Percentiles rank a stretch among this genome's conserved stretches.
Evolutionary conservation across 2,113 vertebrate species (phyloP).

Genomic region (Oreocharis arfaki): DNA sequence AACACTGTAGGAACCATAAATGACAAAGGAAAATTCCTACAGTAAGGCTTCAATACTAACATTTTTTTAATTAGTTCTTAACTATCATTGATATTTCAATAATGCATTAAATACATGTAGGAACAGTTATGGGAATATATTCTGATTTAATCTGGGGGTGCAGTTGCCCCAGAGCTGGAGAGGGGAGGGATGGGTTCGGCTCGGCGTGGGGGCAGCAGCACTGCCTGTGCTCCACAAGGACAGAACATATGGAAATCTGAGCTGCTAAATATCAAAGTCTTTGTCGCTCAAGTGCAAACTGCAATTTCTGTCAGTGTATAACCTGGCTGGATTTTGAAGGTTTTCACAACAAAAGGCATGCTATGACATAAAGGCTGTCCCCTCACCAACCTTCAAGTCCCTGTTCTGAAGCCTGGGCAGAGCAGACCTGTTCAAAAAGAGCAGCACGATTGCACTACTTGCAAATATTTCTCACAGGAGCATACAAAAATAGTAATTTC

Average conservation of each 20-base stretch:
- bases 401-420: constrained; percentile 9
- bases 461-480: constrained; percentile 25
- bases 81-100: background rate
- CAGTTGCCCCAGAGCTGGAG: background rate
- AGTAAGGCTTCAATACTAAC: background rate
- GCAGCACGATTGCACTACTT: background rate
- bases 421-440: constrained; percentile 19
- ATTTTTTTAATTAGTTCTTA: background rate
- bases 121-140: background rate
- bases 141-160: background rate
- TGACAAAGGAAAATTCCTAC: background rate
- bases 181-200: background rate
- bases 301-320: constrained; percentile 30
- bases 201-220: background rate
- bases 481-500: constrained; percentile 49
- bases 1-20: background rate
- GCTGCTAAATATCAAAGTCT: constrained; percentile 56
- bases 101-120: background rate
- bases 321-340: constrained; percentile 47
- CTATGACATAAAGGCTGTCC: constrained; percentile 33
- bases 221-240: background rate
- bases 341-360: constrained; percentile 42
- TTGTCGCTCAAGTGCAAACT: constrained; percentile 17
- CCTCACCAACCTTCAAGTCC: constrained; percentile 21
- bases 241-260: constrained; percentile 52